phyloP scores from a whole-genome alignment of 2,888 invertebrate genomes.

The Zaprionus bogoriensis region DNA sequence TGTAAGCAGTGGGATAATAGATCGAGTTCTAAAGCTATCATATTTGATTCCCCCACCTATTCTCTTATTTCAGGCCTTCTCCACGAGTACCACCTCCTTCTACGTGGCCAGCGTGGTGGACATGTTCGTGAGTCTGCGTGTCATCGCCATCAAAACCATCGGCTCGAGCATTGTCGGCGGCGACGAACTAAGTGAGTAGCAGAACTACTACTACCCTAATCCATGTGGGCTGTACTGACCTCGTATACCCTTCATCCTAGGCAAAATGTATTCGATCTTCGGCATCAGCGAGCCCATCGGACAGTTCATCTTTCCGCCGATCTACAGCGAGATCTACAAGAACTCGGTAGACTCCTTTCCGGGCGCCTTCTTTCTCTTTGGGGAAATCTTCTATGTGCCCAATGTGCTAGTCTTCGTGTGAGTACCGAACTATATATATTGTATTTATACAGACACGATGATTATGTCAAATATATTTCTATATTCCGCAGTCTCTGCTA shows the following conservation, averaged over 20 bases:
- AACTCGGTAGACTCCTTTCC: conserved; percentile 79
- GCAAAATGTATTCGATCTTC: conserved; percentile 81
- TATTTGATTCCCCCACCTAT: background rate
- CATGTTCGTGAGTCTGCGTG: conserved; percentile 80
- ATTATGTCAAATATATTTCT: background rate
- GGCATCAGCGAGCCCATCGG: conserved; percentile 82
- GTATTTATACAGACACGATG: background rate
- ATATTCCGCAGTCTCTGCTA: conserved; percentile 73
- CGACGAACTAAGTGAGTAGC: conserved; percentile 79
- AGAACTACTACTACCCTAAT: background rate
- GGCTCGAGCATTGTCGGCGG: conserved; percentile 81
- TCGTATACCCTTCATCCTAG: conserved; percentile 29
- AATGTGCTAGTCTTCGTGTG: conserved; percentile 82
- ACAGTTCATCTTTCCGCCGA: conserved; percentile 80
- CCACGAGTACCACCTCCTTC: conserved; percentile 73
- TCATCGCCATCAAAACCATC: conserved; percentile 82
- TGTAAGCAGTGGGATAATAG: conserved; percentile 41
- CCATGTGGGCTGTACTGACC: background rate
- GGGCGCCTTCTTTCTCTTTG: conserved; percentile 81
- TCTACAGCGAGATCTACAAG: conserved; percentile 80
- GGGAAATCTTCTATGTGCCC: conserved; percentile 81
- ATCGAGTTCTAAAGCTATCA: background rate
- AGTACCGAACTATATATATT: conserved; percentile 29
- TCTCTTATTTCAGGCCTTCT: conserved; percentile 73
- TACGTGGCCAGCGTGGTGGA: conserved; percentile 80